These are phyloP conservation scores for Camelus bactrianus DNA, from an alignment of 2,113 vertebrate species.

Conservation along the genomic window DNA sequence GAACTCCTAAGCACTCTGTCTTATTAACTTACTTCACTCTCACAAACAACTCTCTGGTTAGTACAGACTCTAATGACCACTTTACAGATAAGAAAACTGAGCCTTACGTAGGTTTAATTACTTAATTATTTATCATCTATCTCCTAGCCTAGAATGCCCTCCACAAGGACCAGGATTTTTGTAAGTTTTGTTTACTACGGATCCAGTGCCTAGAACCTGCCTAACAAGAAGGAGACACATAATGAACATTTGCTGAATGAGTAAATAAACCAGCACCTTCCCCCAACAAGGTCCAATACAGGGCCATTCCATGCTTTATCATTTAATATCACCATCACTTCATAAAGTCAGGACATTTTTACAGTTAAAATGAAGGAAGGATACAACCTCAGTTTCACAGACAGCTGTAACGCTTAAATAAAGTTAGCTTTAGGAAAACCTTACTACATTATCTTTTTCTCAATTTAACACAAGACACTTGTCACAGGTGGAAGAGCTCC, in stretches of 20 bases:
- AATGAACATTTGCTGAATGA: slow-evolving; percentile 18
- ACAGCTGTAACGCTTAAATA: slow-evolving; percentile 9
- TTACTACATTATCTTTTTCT: slow-evolving; percentile 8
- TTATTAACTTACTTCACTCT: slow-evolving; percentile 2
- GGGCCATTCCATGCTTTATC: not conserved
- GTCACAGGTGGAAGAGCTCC: not conserved
- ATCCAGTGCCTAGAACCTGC: not conserved
- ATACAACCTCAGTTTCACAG: not conserved
- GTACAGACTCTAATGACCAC: not conserved
- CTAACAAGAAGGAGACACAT: not conserved
- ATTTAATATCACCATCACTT: slow-evolving; percentile 3
- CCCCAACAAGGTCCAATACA: not conserved
- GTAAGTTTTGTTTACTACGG: not conserved
- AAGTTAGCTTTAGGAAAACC: slow-evolving; percentile 24
- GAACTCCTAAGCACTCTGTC: not conserved
- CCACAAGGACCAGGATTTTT: not conserved
- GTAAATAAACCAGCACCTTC: not conserved
- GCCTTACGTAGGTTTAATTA: not conserved
- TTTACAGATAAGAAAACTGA: not conserved
- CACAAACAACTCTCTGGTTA: not conserved
- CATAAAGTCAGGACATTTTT: slow-evolving; percentile 33
- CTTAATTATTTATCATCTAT: not conserved
- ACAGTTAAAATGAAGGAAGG: slow-evolving; percentile 22
- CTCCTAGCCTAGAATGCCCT: not conserved
- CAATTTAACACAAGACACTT: not conserved